Base-by-base conservation (phyloP, 2,797 vertebrate genomes). In the Scolopax bukidnonensis region DNA sequence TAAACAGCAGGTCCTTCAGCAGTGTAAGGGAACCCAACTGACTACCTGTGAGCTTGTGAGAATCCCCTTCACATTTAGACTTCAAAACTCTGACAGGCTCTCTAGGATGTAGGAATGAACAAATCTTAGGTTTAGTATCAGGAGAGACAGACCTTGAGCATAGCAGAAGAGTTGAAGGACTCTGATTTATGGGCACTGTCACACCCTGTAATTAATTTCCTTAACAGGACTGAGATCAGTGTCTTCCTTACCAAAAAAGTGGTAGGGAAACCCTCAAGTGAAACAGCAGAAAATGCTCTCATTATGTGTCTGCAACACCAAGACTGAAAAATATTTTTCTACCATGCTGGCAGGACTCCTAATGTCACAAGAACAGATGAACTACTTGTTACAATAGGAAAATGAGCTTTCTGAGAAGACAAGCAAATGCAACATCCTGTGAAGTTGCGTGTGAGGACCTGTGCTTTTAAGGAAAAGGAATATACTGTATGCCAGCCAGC, bases 381-480 rank as follows among this genome's bases (percentile, higher is more conserved):
- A 43, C 20, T 20, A 6, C 51, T 87, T 1, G 0, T 71, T 65
- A 7, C 1, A 0, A 50, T 32, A 51, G 51, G 32, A 80, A 54
- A 83, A 95, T 16, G 71, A 89, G 54, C 54, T 59, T 73, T 70
- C 85, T 76, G 16, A 47, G 41, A 47, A 57, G 75, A 59, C 20
- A 60, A 54, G 56, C 9, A 87, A 41, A 54, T 4, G 50, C 71
- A 87, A 61, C 5, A 54, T 24, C 54, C 50, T 73, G 71, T 87
- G 84, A 87, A 93, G 84, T 1, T 77, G 71, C 1, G 0, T 69
- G 71, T 36, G 68, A 84, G n/a, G 48, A 74, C 41, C 69, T 85
- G 61, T 3, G 21, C 65, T 93, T 93, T 91, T 78, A 93, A 90
- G 79, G 71, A 27, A 75, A 36, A 83, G 53, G 28, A 90, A 16